These are phyloP conservation scores for Rhogogaster chlorosoma DNA, from an alignment of 2,888 invertebrate genomes.

Conservation along the genomic window DNA sequence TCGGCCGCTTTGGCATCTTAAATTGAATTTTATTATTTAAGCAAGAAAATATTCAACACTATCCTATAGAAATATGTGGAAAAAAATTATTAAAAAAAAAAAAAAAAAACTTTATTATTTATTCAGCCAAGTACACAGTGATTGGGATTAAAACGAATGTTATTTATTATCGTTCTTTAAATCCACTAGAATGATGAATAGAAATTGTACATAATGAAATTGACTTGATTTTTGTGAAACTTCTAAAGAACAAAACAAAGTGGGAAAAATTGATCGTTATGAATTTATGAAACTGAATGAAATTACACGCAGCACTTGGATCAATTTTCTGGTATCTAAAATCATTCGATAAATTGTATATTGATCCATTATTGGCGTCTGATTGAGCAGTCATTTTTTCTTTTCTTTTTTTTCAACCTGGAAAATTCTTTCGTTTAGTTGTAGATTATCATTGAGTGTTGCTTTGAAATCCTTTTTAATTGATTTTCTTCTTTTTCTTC, in stretches of 20 bases:
- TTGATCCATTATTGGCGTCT: not conserved
- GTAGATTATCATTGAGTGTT: slow-evolving; percentile 1
- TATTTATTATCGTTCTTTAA: slow-evolving; percentile 12
- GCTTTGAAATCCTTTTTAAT: not conserved
- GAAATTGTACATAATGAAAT: slow-evolving; percentile 23
- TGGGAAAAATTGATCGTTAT: not conserved
- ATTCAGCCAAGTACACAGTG: slow-evolving; percentile 48
- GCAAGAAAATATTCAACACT: slow-evolving; percentile 73
- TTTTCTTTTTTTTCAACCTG: not conserved
- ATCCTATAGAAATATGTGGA: slow-evolving; percentile 49
- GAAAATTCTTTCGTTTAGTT: not conserved
- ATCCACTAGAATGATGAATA: not conserved
- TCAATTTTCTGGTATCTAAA: not conserved
- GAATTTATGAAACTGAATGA: not conserved
- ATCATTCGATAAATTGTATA: not conserved
- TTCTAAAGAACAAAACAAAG: not conserved
- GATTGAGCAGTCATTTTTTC: not conserved
- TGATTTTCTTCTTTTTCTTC: not conserved
- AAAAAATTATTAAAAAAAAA: too few species aligned
- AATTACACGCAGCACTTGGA: not conserved
- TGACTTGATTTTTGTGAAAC: slow-evolving; percentile 20
- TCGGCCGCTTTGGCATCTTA: slow-evolving; percentile 83
- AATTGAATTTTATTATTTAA: slow-evolving; percentile 66
- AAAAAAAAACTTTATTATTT: too few species aligned
- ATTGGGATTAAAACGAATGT: slow-evolving; percentile 27